These are phyloP conservation scores for Onchidella celtica DNA, from an alignment of 2,888 invertebrate species.

Conservation along the genomic window DNA sequence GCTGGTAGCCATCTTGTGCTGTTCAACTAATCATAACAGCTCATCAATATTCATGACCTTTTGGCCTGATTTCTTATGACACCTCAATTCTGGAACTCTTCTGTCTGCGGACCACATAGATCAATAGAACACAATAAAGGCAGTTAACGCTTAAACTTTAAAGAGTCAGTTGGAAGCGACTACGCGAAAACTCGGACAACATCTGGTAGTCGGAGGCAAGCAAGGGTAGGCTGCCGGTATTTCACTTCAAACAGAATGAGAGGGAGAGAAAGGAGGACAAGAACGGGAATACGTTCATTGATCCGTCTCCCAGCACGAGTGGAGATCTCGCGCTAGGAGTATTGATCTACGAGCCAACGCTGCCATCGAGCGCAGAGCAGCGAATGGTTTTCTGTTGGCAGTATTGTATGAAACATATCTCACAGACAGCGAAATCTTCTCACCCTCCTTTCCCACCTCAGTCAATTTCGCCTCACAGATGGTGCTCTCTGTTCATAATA, in stretches of 20 bases:
- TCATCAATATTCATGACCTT: conserved; percentile 62
- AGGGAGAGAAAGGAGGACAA: conserved; percentile 30
- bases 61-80: conserved; percentile 33
- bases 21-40: conserved; percentile 55
- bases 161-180: no score
- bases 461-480: no score
- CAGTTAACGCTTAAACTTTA: no score
- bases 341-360: conserved; percentile 34
- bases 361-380: conserved; percentile 16
- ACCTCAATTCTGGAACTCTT: conserved; percentile 5
- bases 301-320: conserved; percentile 34
- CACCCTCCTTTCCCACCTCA: no score
- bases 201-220: background rate
- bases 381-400: conserved; percentile 8
- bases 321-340: conserved; percentile 33
- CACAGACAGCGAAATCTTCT: conserved; percentile 14
- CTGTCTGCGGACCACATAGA: background rate
- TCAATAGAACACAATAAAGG: background rate
- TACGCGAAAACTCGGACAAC: no score
- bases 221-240: background rate
- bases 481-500: no score
- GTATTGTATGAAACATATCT: background rate
- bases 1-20: conserved; percentile 57
- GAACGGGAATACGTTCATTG: conserved; percentile 31
- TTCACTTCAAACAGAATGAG: conserved; percentile 27